Evolutionary conservation across 2,888 invertebrate species (phyloP), one percentile per base, ranked within the genome.

Genomic region (Napeogenes sylphis): DNA sequence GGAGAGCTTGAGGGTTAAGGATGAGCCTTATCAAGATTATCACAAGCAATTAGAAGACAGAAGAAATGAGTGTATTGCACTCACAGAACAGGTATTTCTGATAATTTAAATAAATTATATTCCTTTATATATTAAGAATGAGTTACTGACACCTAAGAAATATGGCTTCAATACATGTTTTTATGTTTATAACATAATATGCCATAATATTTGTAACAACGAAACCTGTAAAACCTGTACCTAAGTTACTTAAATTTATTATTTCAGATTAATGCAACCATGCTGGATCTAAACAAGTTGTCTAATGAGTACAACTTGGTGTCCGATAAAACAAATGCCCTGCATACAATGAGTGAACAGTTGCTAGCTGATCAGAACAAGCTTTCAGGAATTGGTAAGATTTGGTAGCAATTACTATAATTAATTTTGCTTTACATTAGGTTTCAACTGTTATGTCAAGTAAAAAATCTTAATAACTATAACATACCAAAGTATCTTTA

Each of bases 291-390:
- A 55, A 90, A 93, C 53, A 92, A 93, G 51, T 84, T 99, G 0
- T 93, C 94, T 53, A 92, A 93, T 59, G 95, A 97, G 74, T 98
- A 97, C 78, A 93, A 94, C 59, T 93, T 95, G 77, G 98, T 98
- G 0, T 96, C 98, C 0, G 94, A 95, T 65, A 98, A 98, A 88
- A 99, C 98, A 0, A 97, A 96, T 80, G 96, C 97, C 0, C 87
- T 99, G 4, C 98, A 99, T 79, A 94, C 93, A 64, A 96, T 97
- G 69, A 98, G 98, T 81, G 98, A 98, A 77, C 96, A 98, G 76
- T 88, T 99, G 6, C 92, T 98, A 67, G 94, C 95, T 2, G 97
- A 98, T 78, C 98, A 98, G 89, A 94, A 94, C 58, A 93, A 95
- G 72, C 90, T 99, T 6, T 95, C 96, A 71, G 92, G 92, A 70